Conservation (phyloP, 2,113 vertebrate genomes). For the Tiliqua scincoides region DNA sequence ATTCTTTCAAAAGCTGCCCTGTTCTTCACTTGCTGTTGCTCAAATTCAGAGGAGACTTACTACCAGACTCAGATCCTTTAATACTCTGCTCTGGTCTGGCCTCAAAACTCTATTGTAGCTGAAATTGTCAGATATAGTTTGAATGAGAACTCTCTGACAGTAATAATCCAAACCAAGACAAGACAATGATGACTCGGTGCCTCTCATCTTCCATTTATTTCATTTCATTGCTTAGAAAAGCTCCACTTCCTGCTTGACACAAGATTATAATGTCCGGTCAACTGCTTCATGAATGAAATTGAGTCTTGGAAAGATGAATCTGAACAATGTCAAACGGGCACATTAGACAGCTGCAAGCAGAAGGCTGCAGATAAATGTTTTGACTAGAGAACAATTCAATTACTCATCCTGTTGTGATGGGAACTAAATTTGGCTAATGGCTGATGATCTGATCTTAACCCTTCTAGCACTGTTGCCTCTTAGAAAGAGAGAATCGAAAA, state of each 20-base stretch:
- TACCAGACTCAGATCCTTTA: neutral
- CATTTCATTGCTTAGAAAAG: slow-evolving; percentile 10
- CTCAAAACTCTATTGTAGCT: neutral
- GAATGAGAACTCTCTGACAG: neutral
- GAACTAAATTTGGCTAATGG: slow-evolving; percentile 40
- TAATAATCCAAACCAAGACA: slow-evolving; percentile 21
- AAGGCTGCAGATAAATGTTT: slow-evolving; percentile 27
- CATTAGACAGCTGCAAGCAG: slow-evolving; percentile 13
- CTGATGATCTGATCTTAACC: slow-evolving; percentile 9
- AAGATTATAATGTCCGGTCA: neutral
- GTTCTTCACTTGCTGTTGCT: neutral
- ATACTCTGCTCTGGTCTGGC: neutral
- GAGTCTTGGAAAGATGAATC: slow-evolving; percentile 29
- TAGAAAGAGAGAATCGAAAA: slow-evolving; percentile 3
- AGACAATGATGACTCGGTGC: neutral
- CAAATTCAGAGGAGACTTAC: neutral
- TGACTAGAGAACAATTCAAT: slow-evolving; percentile 31
- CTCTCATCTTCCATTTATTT: slow-evolving; percentile 13
- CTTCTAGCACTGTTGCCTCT: neutral
- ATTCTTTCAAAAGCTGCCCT: neutral
- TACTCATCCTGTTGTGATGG: slow-evolving; percentile 21
- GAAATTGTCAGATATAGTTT: neutral
- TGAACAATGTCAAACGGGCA: slow-evolving; percentile 27
- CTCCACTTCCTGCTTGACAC: neutral
- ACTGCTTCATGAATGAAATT: neutral